Conservation (phyloP, 2,113 vertebrate genomes). For the Thalassarche chlororhynchos region DNA sequence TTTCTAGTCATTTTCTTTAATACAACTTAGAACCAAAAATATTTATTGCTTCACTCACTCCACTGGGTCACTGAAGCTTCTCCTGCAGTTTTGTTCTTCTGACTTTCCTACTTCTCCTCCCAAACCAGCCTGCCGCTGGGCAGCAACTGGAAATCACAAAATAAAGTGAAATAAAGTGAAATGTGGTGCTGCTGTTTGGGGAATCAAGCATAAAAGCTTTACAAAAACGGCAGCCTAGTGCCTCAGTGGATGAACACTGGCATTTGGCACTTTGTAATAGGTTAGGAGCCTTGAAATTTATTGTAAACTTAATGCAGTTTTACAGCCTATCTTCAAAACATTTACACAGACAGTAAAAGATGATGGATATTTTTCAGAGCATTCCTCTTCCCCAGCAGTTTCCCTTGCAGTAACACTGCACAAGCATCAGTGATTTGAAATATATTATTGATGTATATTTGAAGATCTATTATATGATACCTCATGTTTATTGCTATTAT, state of each 20-base stretch:
- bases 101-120: not conserved
- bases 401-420: not conserved
- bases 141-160: not conserved
- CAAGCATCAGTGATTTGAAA: not conserved
- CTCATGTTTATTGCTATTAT: slow-evolving; percentile 22
- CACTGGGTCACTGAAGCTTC: not conserved
- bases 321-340: slow-evolving; percentile 51
- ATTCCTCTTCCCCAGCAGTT: not conserved
- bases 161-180: not conserved
- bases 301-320: slow-evolving; percentile 36
- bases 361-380: slow-evolving; percentile 56
- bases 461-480: slow-evolving; percentile 17
- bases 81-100: not conserved
- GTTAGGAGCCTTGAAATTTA: slow-evolving; percentile 30
- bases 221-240: not conserved
- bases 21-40: not conserved
- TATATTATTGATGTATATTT: slow-evolving; percentile 42
- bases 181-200: not conserved
- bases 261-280: slow-evolving; percentile 9
- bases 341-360: slow-evolving; percentile 60
- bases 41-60: not conserved
- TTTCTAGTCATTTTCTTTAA: not conserved
- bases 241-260: not conserved
- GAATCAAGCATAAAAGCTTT: not conserved
- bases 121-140: not conserved